A percentile compares a stretch with the other conserved stretches of the same genome.
Evolutionary conservation across 23 tunicate genomes (phyloP).

Genomic region (Ascidia mentula): DNA sequence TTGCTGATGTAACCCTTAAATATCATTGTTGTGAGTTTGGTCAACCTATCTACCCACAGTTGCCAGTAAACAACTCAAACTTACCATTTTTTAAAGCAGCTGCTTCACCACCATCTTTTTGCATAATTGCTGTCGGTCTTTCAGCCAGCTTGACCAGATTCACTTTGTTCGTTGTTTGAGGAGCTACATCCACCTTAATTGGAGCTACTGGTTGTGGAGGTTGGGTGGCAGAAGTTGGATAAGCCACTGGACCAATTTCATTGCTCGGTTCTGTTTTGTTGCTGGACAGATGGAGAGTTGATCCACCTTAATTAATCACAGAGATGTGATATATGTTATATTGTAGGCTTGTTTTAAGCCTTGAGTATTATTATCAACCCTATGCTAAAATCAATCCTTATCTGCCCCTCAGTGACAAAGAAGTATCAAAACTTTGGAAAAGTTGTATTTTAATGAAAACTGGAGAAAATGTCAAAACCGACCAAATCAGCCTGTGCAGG

Average conservation of each 20-base stretch:
- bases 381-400: too few species aligned
- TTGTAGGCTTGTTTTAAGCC: too few species aligned
- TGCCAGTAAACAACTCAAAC: too few species aligned
- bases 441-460: too few species aligned
- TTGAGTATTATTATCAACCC: too few species aligned
- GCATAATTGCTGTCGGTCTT: neutral
- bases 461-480: too few species aligned
- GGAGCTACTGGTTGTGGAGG: neutral
- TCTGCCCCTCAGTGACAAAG: too few species aligned
- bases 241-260: constrained; percentile 17
- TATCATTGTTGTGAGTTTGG: too few species aligned
- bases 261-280: neutral
- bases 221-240: constrained; percentile 18
- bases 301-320: constrained; percentile 25
- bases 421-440: too few species aligned
- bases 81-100: constrained; percentile 45
- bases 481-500: too few species aligned
- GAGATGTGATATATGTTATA: neutral
- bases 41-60: too few species aligned
- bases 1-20: too few species aligned
- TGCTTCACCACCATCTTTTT: constrained; percentile 24
- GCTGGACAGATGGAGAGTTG: constrained; percentile 34
- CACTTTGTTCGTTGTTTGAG: constrained; percentile 21
- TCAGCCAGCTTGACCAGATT: constrained; percentile 15
- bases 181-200: neutral